Evolutionary conservation across 2,113 vertebrate species (phyloP).

Genomic region (Pardalotus punctatus): DNA sequence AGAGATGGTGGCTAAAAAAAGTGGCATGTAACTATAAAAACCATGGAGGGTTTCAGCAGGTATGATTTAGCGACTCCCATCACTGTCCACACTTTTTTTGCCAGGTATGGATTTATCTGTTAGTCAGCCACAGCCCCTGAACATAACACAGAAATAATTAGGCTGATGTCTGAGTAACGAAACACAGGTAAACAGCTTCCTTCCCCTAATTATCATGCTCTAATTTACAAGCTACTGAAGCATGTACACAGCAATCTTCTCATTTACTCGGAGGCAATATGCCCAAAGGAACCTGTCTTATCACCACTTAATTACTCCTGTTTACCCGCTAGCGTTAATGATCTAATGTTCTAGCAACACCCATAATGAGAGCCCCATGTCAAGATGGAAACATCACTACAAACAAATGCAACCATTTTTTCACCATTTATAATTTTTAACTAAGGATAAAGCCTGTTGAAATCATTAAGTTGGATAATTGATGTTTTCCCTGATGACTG

Average conservation of each 20-base stretch:
- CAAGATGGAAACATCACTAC: neutral
- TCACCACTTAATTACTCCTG: constrained; percentile 63
- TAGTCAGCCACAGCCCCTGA: neutral
- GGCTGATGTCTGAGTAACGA: neutral
- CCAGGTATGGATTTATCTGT: neutral
- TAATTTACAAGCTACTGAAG: constrained; percentile 49
- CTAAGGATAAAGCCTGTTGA: neutral
- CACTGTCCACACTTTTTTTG: neutral
- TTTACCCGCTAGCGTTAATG: constrained; percentile 44
- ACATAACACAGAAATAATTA: neutral
- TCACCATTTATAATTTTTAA: constrained; percentile 34
- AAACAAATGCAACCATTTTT: neutral
- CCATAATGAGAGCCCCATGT: neutral
- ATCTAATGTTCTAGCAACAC: constrained; percentile 30
- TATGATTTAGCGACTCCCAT: neutral
- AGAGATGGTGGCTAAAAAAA: neutral
- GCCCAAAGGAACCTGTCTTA: constrained; percentile 48
- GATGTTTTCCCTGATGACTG: neutral
- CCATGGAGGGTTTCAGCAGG: neutral
- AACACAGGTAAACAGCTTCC: constrained; percentile 26
- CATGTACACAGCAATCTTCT: constrained; percentile 18
- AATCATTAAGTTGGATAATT: constrained; percentile 21
- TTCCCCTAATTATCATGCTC: constrained; percentile 22
- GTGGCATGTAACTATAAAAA: neutral
- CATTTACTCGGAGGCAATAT: constrained; percentile 40